phyloP scores from a whole-genome alignment of 1,140 invertebrate genomes.

The Rhyacophila brunnea region DNA sequence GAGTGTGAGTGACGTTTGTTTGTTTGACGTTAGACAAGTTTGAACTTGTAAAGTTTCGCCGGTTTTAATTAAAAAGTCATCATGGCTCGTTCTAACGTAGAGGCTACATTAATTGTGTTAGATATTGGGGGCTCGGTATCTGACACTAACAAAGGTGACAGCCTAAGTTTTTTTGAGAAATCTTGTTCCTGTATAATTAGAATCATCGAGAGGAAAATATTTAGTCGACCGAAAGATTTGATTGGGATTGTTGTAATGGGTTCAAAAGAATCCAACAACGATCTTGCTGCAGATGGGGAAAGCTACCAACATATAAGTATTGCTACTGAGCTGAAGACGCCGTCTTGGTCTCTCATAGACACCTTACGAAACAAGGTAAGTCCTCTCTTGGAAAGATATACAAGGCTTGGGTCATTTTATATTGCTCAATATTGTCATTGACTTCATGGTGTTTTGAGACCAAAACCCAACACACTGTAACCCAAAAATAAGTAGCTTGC shows the following conservation, averaged over 20 bases:
- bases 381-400: background rate
- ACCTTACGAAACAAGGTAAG: constrained; percentile 22
- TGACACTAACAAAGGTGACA: constrained; percentile 37
- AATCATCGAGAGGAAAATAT: constrained; percentile 50
- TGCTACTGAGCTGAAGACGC: constrained; percentile 5
- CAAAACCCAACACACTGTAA: background rate
- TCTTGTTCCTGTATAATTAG: constrained; percentile 41
- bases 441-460: background rate
- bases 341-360: constrained; percentile 25
- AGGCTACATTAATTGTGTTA: constrained; percentile 47
- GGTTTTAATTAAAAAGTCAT: too few relatives aligned
- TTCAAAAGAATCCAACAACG: constrained; percentile 43
- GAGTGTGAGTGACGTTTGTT: too few relatives aligned
- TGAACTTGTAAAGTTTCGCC: too few relatives aligned
- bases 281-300: constrained; percentile 37
- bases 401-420: background rate
- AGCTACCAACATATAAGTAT: constrained; percentile 31
- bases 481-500: background rate
- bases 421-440: background rate
- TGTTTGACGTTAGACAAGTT: too few relatives aligned
- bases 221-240: constrained; percentile 44
- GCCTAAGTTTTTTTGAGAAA: constrained; percentile 43
- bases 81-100: constrained; percentile 43
- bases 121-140: constrained; percentile 46
- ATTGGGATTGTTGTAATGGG: constrained; percentile 47